Evolutionary conservation across 2,888 invertebrate genomes (phyloP).

Genomic region (Aspidapion aeneum): DNA sequence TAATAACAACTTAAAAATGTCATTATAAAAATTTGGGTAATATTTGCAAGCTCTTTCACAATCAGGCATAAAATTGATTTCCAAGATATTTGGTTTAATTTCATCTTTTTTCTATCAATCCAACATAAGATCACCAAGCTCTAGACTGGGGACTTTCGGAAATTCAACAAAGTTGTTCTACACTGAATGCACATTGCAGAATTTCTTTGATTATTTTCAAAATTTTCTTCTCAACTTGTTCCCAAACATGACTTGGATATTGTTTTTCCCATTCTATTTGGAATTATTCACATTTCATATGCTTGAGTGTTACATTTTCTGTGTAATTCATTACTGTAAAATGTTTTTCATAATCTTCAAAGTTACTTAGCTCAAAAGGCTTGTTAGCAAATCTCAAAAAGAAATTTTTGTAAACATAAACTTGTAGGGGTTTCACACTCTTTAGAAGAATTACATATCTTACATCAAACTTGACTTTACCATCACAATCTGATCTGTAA

Average conservation of each 20-base stretch:
- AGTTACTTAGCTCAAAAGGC: conserved; percentile 69
- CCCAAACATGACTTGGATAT: conserved; percentile 68
- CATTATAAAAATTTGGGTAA: conserved; percentile 85
- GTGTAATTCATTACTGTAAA: conserved; percentile 94
- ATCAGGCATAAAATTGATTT: conserved; percentile 90
- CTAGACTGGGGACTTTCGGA: conserved; percentile 75
- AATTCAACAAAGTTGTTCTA: conserved; percentile 73
- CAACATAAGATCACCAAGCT: conserved; percentile 82
- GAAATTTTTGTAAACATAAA: conserved; percentile 72
- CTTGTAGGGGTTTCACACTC: conserved; percentile 69
- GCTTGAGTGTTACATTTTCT: conserved; percentile 55
- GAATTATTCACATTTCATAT: conserved; percentile 79
- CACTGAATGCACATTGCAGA: conserved; percentile 66
- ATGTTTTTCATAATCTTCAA: conserved; percentile 86
- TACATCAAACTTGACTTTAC: conserved; percentile 86
- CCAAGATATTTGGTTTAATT: conserved; percentile 77
- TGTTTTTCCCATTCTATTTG: conserved; percentile 69
- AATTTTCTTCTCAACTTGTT: conserved; percentile 64
- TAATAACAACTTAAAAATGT: conserved; percentile 79
- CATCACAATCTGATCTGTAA: conserved; percentile 60
- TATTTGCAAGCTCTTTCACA: conserved; percentile 88
- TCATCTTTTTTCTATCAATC: conserved; percentile 57
- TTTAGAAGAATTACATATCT: conserved; percentile 81
- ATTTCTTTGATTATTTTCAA: conserved; percentile 67
- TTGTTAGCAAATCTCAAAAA: conserved; percentile 87